Evolutionary conservation across 2,797 vertebrate species (phyloP).

Genomic region (Sebastes alutus): DNA sequence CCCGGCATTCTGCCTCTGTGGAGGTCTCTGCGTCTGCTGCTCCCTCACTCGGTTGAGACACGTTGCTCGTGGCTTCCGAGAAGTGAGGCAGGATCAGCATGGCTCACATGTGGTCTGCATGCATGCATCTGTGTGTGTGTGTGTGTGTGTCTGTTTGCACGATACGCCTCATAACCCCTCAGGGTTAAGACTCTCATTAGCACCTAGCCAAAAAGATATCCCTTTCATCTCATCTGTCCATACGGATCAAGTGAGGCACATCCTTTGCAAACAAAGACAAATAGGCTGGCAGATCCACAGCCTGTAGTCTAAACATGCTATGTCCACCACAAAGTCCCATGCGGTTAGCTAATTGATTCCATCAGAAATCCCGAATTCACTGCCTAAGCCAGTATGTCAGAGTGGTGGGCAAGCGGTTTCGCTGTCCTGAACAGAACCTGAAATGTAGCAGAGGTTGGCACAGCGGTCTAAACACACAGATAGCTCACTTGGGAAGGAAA

Average conservation of each 20-base stretch:
- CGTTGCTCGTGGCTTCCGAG: slow-evolving; percentile 72
- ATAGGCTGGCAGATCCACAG: slow-evolving; percentile 56
- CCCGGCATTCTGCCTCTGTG: slow-evolving; percentile 75
- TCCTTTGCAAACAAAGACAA: slow-evolving; percentile 70
- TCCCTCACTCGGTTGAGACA: slow-evolving; percentile 73
- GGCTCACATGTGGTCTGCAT: slow-evolving; percentile 63
- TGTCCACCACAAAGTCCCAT: slow-evolving; percentile 61
- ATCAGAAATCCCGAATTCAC: slow-evolving; percentile 60
- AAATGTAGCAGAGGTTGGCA: slow-evolving; percentile 19
- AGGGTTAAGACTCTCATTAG: slow-evolving; percentile 77
- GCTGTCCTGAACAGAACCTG: slow-evolving; percentile 8
- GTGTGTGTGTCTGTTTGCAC: slow-evolving; percentile 60
- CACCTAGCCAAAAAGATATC: slow-evolving; percentile 68
- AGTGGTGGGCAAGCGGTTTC: slow-evolving; percentile 3
- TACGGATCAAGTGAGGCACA: slow-evolving; percentile 59
- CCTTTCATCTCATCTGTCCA: slow-evolving; percentile 67
- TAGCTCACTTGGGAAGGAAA: slow-evolving; percentile 11
- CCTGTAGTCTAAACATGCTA: slow-evolving; percentile 64
- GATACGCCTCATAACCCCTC: slow-evolving; percentile 57
- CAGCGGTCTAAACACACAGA: background rate
- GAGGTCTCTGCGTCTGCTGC: slow-evolving; percentile 73
- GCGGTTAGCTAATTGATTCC: slow-evolving; percentile 68
- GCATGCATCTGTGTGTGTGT: slow-evolving; percentile 60
- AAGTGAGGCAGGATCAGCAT: slow-evolving; percentile 68
- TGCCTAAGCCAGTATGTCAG: slow-evolving; percentile 14